A percentile compares a stretch with the other conserved stretches of the same genome.
Evolutionary conservation across 2,888 invertebrate genomes (phyloP).

Genomic region (Thereva nobilitata): DNA sequence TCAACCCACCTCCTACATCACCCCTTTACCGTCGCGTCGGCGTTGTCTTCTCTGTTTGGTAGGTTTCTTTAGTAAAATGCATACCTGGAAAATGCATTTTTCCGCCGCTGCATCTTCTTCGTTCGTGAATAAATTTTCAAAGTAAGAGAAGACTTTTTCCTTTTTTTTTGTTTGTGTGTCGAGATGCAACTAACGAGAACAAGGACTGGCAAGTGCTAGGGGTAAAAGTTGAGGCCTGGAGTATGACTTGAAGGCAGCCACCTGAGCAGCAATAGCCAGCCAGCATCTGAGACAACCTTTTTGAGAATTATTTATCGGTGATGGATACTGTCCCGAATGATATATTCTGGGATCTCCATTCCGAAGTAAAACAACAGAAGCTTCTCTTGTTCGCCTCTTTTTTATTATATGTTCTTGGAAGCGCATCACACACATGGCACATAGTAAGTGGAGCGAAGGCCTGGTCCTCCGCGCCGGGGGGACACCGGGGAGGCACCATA

Average conservation of each 20-base stretch:
- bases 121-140: constrained; percentile 31
- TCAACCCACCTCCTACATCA: constrained; percentile 12
- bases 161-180: background rate
- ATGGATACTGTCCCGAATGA: constrained; percentile 32
- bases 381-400: constrained; percentile 11
- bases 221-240: background rate
- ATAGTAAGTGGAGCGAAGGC: too few relatives aligned
- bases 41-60: background rate
- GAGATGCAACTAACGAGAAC: constrained; percentile 22
- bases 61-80: background rate
- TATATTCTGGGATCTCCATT: constrained; percentile 17
- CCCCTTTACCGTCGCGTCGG: constrained; percentile 8
- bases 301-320: constrained; percentile 33
- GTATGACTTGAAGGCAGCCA: background rate
- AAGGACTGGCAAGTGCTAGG: constrained; percentile 9
- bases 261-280: background rate
- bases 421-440: constrained; percentile 7
- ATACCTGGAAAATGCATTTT: constrained; percentile 31
- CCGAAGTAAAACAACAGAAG: constrained; percentile 11
- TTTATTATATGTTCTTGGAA: constrained; percentile 19
- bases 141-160: constrained; percentile 11
- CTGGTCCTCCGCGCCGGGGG: too few relatives aligned
- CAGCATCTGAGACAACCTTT: constrained; percentile 26
- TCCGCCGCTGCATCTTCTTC: constrained; percentile 13
- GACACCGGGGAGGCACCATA: constrained; percentile 8